Conservation (phyloP, 1,140 invertebrate genomes). For the Neodiprion pinetum region DNA sequence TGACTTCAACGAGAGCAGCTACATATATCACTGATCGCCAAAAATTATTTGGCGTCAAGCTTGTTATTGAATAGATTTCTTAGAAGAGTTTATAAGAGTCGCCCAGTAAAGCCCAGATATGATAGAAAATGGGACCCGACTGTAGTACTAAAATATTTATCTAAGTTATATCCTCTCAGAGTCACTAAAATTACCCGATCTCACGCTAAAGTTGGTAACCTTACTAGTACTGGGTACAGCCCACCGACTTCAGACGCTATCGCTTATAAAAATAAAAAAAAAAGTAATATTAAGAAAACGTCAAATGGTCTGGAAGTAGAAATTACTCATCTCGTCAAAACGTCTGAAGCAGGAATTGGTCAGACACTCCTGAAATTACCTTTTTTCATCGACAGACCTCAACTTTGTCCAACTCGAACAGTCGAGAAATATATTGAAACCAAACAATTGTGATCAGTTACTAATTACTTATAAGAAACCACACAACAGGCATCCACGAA, state of each 20-base stretch:
- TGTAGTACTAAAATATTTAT: not conserved
- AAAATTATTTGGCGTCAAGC: not conserved
- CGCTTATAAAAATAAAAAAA: slow-evolving; percentile 19
- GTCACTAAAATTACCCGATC: not conserved
- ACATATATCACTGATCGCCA: not conserved
- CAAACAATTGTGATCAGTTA: not conserved
- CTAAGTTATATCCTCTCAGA: slow-evolving; percentile 16
- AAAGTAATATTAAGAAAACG: slow-evolving; percentile 19
- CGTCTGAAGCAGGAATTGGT: not conserved
- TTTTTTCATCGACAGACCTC: slow-evolving; percentile 11
- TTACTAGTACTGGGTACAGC: slow-evolving; percentile 29
- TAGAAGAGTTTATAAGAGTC: slow-evolving; percentile 28
- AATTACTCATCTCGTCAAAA: slow-evolving; percentile 22
- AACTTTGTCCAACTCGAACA: slow-evolving; percentile 20
- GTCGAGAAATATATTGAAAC: slow-evolving; percentile 20
- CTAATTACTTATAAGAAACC: slow-evolving; percentile 20
- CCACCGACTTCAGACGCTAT: slow-evolving; percentile 38
- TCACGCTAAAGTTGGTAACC: slow-evolving; percentile 27
- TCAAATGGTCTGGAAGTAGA: slow-evolving; percentile 16
- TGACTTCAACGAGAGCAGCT: slow-evolving; percentile 18
- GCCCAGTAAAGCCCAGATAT: slow-evolving; percentile 33
- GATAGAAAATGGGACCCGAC: slow-evolving; percentile 27
- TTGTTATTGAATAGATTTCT: slow-evolving; percentile 29
- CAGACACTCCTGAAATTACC: slow-evolving; percentile 22
- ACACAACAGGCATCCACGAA: slow-evolving; percentile 11